Percentiles rank a stretch among this genome's conserved stretches.
phyloP scores from a whole-genome alignment of 2,888 invertebrate species.

The Proisotoma minuta region DNA sequence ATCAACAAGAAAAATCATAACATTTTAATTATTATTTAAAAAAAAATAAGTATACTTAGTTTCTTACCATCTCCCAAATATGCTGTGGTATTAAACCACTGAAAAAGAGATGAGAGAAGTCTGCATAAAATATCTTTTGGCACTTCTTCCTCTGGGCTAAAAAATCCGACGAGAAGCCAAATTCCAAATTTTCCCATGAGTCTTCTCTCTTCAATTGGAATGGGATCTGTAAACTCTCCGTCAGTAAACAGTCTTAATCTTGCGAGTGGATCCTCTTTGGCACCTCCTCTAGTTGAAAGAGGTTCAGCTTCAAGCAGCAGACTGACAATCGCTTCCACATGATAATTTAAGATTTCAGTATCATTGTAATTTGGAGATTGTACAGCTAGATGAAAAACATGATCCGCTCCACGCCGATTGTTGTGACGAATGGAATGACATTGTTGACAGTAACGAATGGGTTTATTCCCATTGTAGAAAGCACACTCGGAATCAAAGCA shows the following conservation, averaged over 20 bases:
- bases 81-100: constrained; percentile 99
- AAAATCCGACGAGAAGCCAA: constrained; percentile 92
- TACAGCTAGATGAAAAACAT: constrained; percentile 82
- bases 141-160: constrained; percentile 43
- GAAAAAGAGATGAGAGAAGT: constrained; percentile 91
- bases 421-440: constrained; percentile 87
- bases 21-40: not conserved
- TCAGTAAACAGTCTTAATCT: constrained; percentile 46
- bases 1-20: constrained; percentile 12
- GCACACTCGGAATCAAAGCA: constrained; percentile 73
- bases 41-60: no score
- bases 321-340: constrained; percentile 85
- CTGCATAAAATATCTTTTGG: constrained; percentile 65
- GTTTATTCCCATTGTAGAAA: constrained; percentile 88
- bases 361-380: constrained; percentile 85
- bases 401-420: constrained; percentile 78
- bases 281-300: constrained; percentile 56
- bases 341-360: constrained; percentile 83
- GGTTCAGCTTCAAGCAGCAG: constrained; percentile 88
- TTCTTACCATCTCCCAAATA: constrained; percentile 78
- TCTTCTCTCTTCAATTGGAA: constrained; percentile 79
- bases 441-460: constrained; percentile 86
- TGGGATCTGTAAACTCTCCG: constrained; percentile 57
- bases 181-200: constrained; percentile 91
- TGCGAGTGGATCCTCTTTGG: constrained; percentile 45